These are phyloP conservation scores for Nannobrachium achirus DNA, from an alignment of 2,113 vertebrate species.

Conservation along the genomic window DNA sequence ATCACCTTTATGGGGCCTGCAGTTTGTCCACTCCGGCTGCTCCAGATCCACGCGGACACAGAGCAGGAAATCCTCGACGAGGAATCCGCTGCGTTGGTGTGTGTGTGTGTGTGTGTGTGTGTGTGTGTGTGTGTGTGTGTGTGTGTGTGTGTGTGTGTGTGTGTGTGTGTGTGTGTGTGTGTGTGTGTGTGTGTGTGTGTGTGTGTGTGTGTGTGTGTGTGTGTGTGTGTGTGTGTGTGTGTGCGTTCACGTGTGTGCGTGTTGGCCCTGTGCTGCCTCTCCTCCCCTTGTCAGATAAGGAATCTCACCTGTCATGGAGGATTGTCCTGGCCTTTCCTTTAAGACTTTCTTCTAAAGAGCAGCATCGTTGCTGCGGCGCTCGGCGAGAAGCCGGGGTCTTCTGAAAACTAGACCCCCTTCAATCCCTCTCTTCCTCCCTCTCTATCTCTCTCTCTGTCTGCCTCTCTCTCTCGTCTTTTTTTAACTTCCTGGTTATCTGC, in stretches of 20 bases:
- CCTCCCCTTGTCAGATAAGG: slow-evolving; percentile 65
- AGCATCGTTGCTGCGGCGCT: slow-evolving; percentile 62
- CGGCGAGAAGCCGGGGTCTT: slow-evolving; percentile 58
- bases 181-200: slow-evolving; percentile 11
- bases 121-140: slow-evolving; percentile 9
- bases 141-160: slow-evolving; percentile 32
- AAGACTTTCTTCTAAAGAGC: slow-evolving; percentile 65
- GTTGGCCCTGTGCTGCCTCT: slow-evolving; percentile 58
- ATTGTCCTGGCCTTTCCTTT: slow-evolving; percentile 75
- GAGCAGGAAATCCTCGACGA: slow-evolving; percentile 68
- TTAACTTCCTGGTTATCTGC: slow-evolving; percentile 45
- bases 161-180: slow-evolving; percentile 15
- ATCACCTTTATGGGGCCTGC: slow-evolving; percentile 78
- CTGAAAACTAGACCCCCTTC: slow-evolving; percentile 58
- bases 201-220: slow-evolving; percentile 15
- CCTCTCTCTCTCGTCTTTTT: slow-evolving; percentile 42
- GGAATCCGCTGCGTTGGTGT: slow-evolving; percentile 46
- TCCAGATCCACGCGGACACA: slow-evolving; percentile 66
- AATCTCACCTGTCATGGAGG: slow-evolving; percentile 72
- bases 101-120: slow-evolving; percentile 41
- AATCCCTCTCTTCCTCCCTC: slow-evolving; percentile 48
- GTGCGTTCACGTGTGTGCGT: slow-evolving; percentile 20
- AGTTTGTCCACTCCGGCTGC: slow-evolving; percentile 72
- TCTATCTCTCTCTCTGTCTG: background rate
- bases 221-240: slow-evolving; percentile 12